Base-by-base conservation (phyloP, 2,797 vertebrate species). In the Pyrocephalus nanus region DNA sequence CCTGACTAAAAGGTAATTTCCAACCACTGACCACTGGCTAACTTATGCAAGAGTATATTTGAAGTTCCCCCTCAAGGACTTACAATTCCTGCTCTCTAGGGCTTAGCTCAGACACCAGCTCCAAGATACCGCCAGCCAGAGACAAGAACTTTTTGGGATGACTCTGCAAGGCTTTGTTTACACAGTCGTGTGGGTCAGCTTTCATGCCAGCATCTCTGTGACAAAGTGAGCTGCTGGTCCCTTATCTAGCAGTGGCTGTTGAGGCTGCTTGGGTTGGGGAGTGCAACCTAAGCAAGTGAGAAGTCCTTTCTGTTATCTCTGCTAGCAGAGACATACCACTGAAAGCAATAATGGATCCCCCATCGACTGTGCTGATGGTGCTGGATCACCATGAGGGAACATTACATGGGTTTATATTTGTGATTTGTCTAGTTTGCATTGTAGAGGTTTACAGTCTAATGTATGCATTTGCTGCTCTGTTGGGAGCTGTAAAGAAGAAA, bases 401-500 rank as follows among this genome's bases (percentile, higher is more conserved):
- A 66, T 91, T 83, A 47, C 62, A 25, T 64, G 54, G 62, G 27
- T 87, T 94, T 76, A 32, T 62, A 20, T 90, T 70, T 90, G 54
- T 93, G 90, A 96, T 88, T 95, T 86, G 71, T 79, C 34, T 86
- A 45, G 34, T 30, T 93, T 70, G 43, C 61, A n/a, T 51, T 86
- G 47, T 51, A 83, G 57, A 75, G 30, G 12, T 73, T 86, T 73
- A 62, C 34, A 77, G 48, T 62, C 34, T 74, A 16, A 78, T 92
- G 23, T 71, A 57, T 47, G 73, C 65, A 62, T 80, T 95, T 19
- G 12, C 48, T 73, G 32, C 71, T 75, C 67, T 62, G 22, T 47
- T 81, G 86, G 77, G 82, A 94, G 86, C 64, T 58, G 34, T 96
- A 91, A 94, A 96, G 83, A 90, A 79, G 86, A 92, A 96, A 96